phyloP scores from a whole-genome alignment of 2,797 vertebrate genomes.

The Leptodactylus fallax region DNA sequence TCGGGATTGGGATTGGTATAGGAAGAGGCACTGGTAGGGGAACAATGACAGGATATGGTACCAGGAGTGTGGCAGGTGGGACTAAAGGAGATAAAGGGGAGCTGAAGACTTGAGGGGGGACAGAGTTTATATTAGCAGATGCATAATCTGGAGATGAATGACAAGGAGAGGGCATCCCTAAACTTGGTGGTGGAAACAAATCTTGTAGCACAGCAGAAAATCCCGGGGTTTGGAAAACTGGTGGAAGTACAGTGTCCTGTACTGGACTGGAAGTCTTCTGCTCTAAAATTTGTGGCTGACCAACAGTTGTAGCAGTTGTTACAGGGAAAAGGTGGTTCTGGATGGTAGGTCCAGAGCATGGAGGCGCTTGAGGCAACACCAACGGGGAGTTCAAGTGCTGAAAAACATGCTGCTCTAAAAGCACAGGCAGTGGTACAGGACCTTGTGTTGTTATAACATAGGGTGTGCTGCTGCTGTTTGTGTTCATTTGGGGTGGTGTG shows the following conservation, averaged over 20 bases:
- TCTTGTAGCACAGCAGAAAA: conserved; percentile 93
- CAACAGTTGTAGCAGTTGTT: conserved; percentile 74
- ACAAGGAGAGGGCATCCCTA: conserved; percentile 76
- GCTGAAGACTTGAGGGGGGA: conserved; percentile 83
- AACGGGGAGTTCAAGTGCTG: conserved; percentile 91
- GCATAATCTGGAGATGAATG: conserved; percentile 75
- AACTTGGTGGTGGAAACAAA: conserved; percentile 85
- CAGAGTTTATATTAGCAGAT: conserved; percentile 56
- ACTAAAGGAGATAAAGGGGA: conserved; percentile 89
- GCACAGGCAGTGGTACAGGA: conserved; percentile 88
- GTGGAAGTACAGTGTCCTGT: conserved; percentile 86
- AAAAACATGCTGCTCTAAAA: conserved; percentile 93
- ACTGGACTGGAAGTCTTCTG: conserved; percentile 82
- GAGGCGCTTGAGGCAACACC: conserved; percentile 80
- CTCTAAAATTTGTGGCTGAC: conserved; percentile 83
- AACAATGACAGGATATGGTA: conserved; percentile 94
- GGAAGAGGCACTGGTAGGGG: conserved; percentile 93
- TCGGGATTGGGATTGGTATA: conserved; percentile 90
- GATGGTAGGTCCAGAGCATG: conserved; percentile 79
- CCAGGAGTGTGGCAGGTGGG: conserved; percentile 91
- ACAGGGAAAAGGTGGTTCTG: conserved; percentile 86
- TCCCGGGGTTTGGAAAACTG: conserved; percentile 87
- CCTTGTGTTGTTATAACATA: conserved; percentile 92
- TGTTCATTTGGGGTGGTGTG: conserved; percentile 82
- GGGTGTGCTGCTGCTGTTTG: conserved; percentile 80